phyloP scores from a whole-genome alignment of 2,888 invertebrate species.

The Stenodera caucasica region DNA sequence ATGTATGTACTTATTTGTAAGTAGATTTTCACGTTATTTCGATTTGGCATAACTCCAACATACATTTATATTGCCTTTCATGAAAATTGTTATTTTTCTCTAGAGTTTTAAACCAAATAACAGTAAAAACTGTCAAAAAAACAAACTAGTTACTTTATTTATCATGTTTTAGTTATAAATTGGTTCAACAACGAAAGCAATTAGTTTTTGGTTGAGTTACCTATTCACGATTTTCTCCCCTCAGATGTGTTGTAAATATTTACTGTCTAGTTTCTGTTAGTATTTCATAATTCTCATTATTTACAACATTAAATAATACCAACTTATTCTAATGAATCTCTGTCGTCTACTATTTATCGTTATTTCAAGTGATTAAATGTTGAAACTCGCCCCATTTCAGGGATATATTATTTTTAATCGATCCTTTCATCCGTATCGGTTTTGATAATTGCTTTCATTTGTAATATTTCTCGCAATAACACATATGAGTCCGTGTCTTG shows the following conservation, averaged over 20 bases:
- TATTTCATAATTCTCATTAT: slow-evolving; percentile 18
- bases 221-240: background rate
- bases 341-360: slow-evolving; percentile 9
- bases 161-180: background rate
- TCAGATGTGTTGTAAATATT: slow-evolving; percentile 14
- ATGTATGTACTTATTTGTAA: background rate
- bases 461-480: slow-evolving; percentile 33
- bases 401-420: slow-evolving; percentile 18
- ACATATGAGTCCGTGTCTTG: slow-evolving; percentile 29
- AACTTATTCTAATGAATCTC: slow-evolving; percentile 15
- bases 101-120: background rate
- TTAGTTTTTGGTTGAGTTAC: background rate
- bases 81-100: background rate
- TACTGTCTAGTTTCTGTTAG: slow-evolving; percentile 9
- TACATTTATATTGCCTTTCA: background rate
- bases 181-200: background rate
- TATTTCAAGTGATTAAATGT: too few species aligned
- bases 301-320: slow-evolving; percentile 7
- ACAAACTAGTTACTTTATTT: background rate
- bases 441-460: slow-evolving; percentile 35
- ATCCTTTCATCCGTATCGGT: slow-evolving; percentile 24
- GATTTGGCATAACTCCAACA: slow-evolving; percentile 16
- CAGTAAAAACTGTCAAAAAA: background rate
- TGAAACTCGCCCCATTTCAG: too few species aligned
- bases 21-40: background rate